Base-by-base conservation (phyloP, 2,113 vertebrate genomes). In the Sylvietta virens region DNA sequence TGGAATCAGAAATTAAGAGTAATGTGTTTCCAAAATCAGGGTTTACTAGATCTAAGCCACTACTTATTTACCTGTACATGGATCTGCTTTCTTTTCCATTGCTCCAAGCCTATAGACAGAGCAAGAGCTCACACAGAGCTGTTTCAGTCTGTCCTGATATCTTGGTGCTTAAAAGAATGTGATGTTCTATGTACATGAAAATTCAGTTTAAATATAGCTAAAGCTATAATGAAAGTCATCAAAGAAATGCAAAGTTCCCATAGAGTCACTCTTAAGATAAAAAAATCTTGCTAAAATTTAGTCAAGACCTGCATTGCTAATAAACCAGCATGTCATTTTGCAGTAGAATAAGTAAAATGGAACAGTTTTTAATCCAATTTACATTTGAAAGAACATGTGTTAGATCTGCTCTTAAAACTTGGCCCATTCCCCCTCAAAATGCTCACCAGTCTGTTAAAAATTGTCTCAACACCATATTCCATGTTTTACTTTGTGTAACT, bases 281-380 rank as follows among this genome's bases (percentile, higher is more conserved):
- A 96, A 94, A 93, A 95, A 93, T 88, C 67, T 21, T 79, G 47
- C 58, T 85, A 66, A 82, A 95, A 94, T 96, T 95, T 95, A 71
- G 69, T 77, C 42, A 78, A 26, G 84, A 92, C 81, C 74, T 95
- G 67, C 84, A 90, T 87, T 77, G 18, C 57, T 96, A 96, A 95
- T 96, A 96, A 97, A 95, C 33, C 69, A 87, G 90, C 90, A 90
- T 91, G 81, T 88, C 91, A 85, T 94, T 93, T 97, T 28, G 66
- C 72, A 85, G 84, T 72, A 90, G 44, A 85, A 42, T 84, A 94
- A 95, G 65, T 90, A 82, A 94, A 96, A 86, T 84, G 50, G 64
- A 95, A 78, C 89, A 92, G 47, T 73, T 96, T 95, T 94, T 71
- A 92, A 96, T 88, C 92, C 82, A 96, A 90, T 95, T 97, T 97